phyloP scores from a whole-genome alignment of 2,888 invertebrate genomes.

The Scrobipalpa costella region DNA sequence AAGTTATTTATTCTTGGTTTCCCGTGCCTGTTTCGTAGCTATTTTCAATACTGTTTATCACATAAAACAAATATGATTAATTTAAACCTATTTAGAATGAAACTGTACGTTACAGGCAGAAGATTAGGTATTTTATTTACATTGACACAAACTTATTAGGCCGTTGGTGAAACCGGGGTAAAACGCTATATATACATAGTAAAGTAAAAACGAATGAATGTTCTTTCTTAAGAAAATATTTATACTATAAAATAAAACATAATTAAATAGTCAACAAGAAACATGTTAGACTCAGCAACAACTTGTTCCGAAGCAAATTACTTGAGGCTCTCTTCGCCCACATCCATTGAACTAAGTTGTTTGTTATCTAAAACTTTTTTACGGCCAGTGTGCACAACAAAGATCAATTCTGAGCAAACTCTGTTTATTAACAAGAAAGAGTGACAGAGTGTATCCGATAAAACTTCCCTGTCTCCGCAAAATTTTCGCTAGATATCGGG shows the following conservation, averaged over 20 bases:
- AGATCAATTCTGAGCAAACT: conserved; percentile 50
- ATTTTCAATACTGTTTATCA: too few relatives aligned
- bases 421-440: conserved; percentile 56
- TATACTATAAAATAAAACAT: neutral
- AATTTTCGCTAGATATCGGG: conserved; percentile 55
- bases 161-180: too few relatives aligned
- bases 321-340: conserved; percentile 9
- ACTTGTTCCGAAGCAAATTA: conserved; percentile 14
- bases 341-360: conserved; percentile 12
- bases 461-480: conserved; percentile 59
- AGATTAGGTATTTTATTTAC: too few relatives aligned
- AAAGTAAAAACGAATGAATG: too few relatives aligned
- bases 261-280: neutral
- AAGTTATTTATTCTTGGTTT: too few relatives aligned
- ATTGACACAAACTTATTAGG: too few relatives aligned
- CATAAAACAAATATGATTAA: too few relatives aligned
- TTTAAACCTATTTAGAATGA: too few relatives aligned
- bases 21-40: too few relatives aligned
- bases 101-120: too few relatives aligned
- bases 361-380: conserved; percentile 18
- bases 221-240: neutral
- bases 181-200: too few relatives aligned
- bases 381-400: conserved; percentile 23
- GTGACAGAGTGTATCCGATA: conserved; percentile 49
- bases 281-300: neutral